Percentiles rank a stretch among this genome's conserved stretches.
Evolutionary conservation across 2,113 vertebrate genomes (phyloP).

Genomic region (Neomonachus schauinslandi): DNA sequence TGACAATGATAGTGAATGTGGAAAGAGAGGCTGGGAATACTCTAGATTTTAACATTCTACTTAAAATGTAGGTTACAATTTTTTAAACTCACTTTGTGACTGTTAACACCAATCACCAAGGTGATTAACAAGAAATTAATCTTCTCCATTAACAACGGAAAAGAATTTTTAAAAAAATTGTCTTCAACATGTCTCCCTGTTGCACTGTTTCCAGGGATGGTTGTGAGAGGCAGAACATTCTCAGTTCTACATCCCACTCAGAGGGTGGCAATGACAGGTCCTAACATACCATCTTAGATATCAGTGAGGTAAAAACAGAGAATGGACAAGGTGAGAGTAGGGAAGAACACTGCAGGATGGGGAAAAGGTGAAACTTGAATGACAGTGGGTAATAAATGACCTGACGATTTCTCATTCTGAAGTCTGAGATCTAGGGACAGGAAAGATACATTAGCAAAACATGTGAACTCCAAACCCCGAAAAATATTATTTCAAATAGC

Average conservation of each 20-base stretch:
- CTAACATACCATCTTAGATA: background rate
- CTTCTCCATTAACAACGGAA: background rate
- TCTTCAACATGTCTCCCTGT: background rate
- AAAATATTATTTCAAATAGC: background rate
- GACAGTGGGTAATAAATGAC: background rate
- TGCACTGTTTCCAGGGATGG: background rate
- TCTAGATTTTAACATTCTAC: background rate
- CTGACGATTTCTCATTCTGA: background rate
- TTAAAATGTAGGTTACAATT: background rate
- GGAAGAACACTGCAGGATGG: background rate
- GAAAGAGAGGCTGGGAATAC: background rate
- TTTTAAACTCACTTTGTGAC: conserved; percentile 10
- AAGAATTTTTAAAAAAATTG: background rate
- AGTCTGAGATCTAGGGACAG: background rate
- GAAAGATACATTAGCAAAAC: background rate
- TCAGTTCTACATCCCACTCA: background rate
- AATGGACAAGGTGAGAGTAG: background rate
- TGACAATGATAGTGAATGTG: background rate
- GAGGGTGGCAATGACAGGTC: background rate
- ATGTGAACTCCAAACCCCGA: background rate
- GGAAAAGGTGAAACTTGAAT: background rate
- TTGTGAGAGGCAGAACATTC: background rate
- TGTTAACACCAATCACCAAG: background rate
- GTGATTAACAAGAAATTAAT: background rate
- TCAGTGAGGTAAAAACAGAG: background rate